Evolutionary conservation across 2,797 vertebrate genomes (phyloP), one percentile per base, ranked within the genome.

Genomic region (Oreonectes daqikongensis): DNA sequence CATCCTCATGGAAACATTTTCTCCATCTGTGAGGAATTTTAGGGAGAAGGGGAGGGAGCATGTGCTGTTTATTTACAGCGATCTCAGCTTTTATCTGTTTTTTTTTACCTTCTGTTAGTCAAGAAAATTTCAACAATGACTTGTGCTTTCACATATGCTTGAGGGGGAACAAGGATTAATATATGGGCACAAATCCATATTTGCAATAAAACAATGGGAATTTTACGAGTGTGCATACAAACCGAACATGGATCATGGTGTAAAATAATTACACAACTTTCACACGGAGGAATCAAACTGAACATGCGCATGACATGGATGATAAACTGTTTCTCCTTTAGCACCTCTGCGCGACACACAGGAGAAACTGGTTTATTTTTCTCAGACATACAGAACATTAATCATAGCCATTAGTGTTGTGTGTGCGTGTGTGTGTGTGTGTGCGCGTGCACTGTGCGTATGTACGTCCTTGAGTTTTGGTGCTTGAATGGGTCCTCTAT

Each of bases 261-360:
- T 80, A 66, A 82, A 80, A 80, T 80, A 80, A 80, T 80, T 78
- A 65, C 80, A 65, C 42, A 82, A 61, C 55, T 75, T 84, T 75
- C 57, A 53, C 74, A 69, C 48, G 18, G 55, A 78, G 69, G 82
- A 63, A 64, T 65, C 48, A 64, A 78, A 80, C 46, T 70, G 78
- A 79, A 82, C 18, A 40, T 68, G 77, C 26, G 12, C 50, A 57
- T 78, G 75, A 80, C 83, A 82, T 7, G 35, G 63, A 80, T 82
- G 83, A 84, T 84, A 80, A 84, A 84, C 83, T 73, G 69, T 80
- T 82, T 84, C 83, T 82, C 80, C 83, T 82, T 77, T 59, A 75
- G 68, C 70, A 76, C 78, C 67, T 80, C 67, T 52, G 71, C 78
- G 67, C 57, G 64, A 75, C 83, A 82, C 71, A 53, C 78, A 66